phyloP scores from a whole-genome alignment of 2,888 invertebrate species.

The Synanthedon tipuliformis region DNA sequence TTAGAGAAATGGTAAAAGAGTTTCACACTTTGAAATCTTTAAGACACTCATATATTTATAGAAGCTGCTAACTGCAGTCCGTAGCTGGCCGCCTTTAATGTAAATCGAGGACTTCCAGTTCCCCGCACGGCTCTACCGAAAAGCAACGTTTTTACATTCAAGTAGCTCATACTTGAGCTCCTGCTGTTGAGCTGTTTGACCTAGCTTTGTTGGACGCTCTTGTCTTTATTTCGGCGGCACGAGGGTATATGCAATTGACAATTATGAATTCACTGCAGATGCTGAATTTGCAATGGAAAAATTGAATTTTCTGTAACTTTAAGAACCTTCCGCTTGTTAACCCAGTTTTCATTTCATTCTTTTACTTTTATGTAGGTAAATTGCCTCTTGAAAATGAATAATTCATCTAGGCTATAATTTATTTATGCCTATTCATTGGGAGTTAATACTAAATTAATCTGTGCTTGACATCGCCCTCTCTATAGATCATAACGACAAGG shows the following conservation, averaged over 20 bases:
- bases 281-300: neutral
- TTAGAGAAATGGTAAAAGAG: too few relatives aligned
- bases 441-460: too few relatives aligned
- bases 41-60: neutral
- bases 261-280: slow-evolving; percentile 6
- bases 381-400: too few relatives aligned
- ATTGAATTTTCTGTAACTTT: neutral
- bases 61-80: neutral
- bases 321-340: neutral
- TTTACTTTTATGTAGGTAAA: neutral
- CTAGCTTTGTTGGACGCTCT: slow-evolving; percentile 25
- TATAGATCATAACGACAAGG: too few relatives aligned
- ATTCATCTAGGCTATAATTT: too few relatives aligned
- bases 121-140: slow-evolving; percentile 34
- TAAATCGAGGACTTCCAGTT: slow-evolving; percentile 51
- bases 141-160: slow-evolving; percentile 59
- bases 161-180: slow-evolving; percentile 54
- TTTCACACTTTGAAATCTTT: neutral
- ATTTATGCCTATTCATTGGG: too few relatives aligned
- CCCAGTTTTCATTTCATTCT: neutral
- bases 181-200: neutral
- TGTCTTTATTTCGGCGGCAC: slow-evolving; percentile 45
- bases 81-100: slow-evolving; percentile 58
- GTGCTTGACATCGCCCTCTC: too few relatives aligned
- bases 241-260: slow-evolving; percentile 46